phyloP scores from a whole-genome alignment of 2,888 invertebrate genomes.

The Alcis repandata region DNA sequence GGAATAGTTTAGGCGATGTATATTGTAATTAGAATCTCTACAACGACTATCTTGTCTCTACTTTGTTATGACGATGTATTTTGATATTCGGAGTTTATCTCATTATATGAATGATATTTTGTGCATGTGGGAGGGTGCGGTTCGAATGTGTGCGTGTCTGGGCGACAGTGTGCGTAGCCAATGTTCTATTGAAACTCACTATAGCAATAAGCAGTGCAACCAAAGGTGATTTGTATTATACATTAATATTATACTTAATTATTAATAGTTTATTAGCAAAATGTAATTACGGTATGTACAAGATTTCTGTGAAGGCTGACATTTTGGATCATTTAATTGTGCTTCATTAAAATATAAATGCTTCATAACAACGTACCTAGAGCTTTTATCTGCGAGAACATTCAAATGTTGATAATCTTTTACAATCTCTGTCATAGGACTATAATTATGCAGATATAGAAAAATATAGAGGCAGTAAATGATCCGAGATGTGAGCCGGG shows the following conservation, averaged over 20 bases:
- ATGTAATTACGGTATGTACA: slow-evolving; percentile 42
- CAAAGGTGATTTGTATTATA: slow-evolving; percentile 66
- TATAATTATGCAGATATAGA: background rate
- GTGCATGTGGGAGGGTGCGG: slow-evolving; percentile 37
- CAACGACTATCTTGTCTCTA: slow-evolving; percentile 74
- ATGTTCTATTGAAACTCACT: slow-evolving; percentile 43
- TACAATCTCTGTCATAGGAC: background rate
- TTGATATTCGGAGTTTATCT: slow-evolving; percentile 77
- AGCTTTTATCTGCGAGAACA: too few species aligned
- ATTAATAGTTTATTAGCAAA: slow-evolving; percentile 55
- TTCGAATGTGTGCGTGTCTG: slow-evolving; percentile 19
- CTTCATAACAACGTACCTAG: too few species aligned
- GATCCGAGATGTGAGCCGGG: slow-evolving; percentile 7
- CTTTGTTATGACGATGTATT: slow-evolving; percentile 72
- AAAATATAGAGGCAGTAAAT: background rate
- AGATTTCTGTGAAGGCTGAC: slow-evolving; percentile 33
- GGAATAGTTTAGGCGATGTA: slow-evolving; percentile 53
- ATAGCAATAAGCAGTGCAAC: slow-evolving; percentile 77
- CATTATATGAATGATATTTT: slow-evolving; percentile 48
- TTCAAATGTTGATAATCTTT: background rate
- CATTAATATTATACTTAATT: slow-evolving; percentile 49
- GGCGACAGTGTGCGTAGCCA: slow-evolving; percentile 36
- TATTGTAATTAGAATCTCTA: slow-evolving; percentile 60
- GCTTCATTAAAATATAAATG: background rate
- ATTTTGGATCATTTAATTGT: slow-evolving; percentile 23